Evolutionary conservation across 2,888 invertebrate genomes (phyloP), one percentile per base, ranked within the genome.

Genomic region (Hydraecia micacea): DNA sequence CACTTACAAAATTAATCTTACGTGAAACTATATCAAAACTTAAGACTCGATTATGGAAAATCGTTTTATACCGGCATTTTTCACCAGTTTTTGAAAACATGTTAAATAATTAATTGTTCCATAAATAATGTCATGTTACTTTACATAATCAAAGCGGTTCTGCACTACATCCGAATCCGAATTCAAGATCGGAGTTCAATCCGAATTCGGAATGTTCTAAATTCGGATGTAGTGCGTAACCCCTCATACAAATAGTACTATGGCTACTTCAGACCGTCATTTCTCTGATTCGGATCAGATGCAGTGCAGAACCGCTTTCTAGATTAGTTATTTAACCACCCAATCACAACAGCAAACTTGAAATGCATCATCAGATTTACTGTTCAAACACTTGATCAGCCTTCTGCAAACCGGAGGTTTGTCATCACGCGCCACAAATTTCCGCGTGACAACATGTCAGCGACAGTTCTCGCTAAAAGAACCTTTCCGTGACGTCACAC

Each of bases 391-490:
- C 39, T 49, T 25, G 9, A 25, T 46, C 21, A 52, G 11, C 42
- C 71, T 36, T 52, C 8, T 13, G 9, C 18, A 18, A 39, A n/a
- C 39, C 0, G 18, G n/a, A 28, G n/a, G 42, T 65, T 74, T 80
- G 18, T 32, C 83, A 69, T 46, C 63, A 42, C 42, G 7, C 76
- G 81, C 84, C 87, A 81, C 70, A 75, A 39, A 0, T 60, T 52
- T 79, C 77, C 74, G 42, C 83, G 77, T 83, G 65, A 75, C 81
- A 80, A 80, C 81, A 84, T 88, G 90, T 89, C 91, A 86, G 73
- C 80, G 73, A 71, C 90, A 90, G 86, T 88, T 87, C 79, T 84
- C 74, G 80, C 79, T 87, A 85, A 89, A 89, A 87, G 80, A 85
- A 85, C 77, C 74, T 28, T 72, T 71, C 39, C 80, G 84, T 78